These are phyloP conservation scores for Mirounga angustirostris DNA, from an alignment of 2,113 vertebrate species.

Conservation along the genomic window DNA sequence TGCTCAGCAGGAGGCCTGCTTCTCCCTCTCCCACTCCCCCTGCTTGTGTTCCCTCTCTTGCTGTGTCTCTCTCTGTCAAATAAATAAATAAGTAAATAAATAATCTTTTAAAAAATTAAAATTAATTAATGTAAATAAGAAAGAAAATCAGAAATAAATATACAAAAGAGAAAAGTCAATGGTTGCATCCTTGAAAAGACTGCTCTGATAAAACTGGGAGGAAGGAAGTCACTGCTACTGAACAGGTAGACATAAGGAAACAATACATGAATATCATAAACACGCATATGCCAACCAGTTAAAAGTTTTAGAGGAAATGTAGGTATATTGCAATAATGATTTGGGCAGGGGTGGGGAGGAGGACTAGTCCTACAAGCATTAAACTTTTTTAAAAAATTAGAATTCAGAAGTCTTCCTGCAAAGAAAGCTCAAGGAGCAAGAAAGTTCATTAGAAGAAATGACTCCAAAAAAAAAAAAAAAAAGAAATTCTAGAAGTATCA, in stretches of 20 bases:
- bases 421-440: neutral
- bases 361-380: neutral
- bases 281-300: neutral
- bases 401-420: neutral
- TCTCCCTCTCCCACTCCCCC: no score
- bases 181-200: neutral
- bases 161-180: neutral
- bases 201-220: neutral
- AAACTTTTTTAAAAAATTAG: neutral
- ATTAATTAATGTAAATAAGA: neutral
- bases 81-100: no score
- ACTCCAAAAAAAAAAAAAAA: neutral
- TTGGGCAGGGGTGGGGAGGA: accelerated
- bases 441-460: neutral
- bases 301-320: neutral
- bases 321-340: neutral
- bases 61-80: no score
- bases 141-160: neutral
- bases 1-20: no score
- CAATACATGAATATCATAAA: neutral
- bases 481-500: neutral
- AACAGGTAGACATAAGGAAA: neutral
- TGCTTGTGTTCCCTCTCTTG: no score
- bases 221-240: neutral
- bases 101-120: no score